phyloP scores from a whole-genome alignment of 2,888 invertebrate genomes.

The Bedellia somnulentella region DNA sequence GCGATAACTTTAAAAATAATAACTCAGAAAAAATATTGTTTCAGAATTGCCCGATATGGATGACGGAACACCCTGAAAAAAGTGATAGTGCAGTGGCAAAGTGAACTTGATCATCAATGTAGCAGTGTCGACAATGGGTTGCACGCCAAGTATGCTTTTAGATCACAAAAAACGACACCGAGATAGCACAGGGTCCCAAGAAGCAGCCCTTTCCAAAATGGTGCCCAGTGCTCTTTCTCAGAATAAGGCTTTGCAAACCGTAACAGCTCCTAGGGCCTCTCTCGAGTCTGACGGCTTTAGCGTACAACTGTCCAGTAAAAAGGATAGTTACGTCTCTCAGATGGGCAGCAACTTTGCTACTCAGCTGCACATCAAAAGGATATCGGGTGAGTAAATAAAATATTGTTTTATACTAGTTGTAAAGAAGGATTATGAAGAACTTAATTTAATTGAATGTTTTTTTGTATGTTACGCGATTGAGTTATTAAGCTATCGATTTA shows the following conservation, averaged over 20 bases:
- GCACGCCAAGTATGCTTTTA: constrained; percentile 65
- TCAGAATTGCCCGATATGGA: too few species aligned
- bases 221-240: constrained; percentile 40
- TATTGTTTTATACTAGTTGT: too few species aligned
- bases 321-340: constrained; percentile 56
- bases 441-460: too few species aligned
- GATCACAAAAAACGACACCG: constrained; percentile 63
- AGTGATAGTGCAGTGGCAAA: constrained; percentile 5
- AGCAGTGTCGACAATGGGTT: constrained; percentile 58
- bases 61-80: too few species aligned
- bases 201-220: constrained; percentile 46
- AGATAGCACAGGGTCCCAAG: constrained; percentile 55
- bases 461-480: too few species aligned
- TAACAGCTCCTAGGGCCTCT: constrained; percentile 47
- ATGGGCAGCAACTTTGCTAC: constrained; percentile 59
- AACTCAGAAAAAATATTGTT: background rate
- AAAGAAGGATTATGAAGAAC: too few species aligned
- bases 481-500: too few species aligned
- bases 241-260: constrained; percentile 46
- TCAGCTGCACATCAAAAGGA: constrained; percentile 51
- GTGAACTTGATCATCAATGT: constrained; percentile 44
- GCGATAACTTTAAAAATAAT: too few species aligned
- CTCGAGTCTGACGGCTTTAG: constrained; percentile 55
- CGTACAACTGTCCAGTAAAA: constrained; percentile 50
- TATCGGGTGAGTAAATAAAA: constrained; percentile 57